Conservation (phyloP, 2,797 vertebrate genomes). For the Hephaestus fuliginosus region DNA sequence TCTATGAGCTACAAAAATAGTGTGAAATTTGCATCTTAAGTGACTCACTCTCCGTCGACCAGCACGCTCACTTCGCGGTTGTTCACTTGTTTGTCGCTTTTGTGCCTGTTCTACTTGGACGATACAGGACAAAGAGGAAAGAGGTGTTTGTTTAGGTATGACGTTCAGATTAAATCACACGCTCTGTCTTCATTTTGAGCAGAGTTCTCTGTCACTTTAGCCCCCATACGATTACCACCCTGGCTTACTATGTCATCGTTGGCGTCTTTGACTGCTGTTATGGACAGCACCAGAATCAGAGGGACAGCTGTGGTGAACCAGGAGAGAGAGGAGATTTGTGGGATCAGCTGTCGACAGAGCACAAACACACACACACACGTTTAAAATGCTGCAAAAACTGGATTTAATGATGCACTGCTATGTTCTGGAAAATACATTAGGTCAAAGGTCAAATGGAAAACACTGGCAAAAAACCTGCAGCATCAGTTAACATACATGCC, state of each 20-base stretch:
- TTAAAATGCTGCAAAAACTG: too few species aligned
- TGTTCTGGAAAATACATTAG: neutral
- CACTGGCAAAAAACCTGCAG: neutral
- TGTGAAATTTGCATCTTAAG: neutral
- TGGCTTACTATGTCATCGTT: slow-evolving; percentile 90
- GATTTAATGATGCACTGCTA: neutral
- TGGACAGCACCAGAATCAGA: slow-evolving; percentile 89
- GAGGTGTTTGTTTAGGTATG: neutral
- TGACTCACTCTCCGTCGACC: slow-evolving; percentile 90
- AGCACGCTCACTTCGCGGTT: slow-evolving; percentile 91
- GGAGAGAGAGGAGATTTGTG: slow-evolving; percentile 92
- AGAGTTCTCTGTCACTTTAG: neutral
- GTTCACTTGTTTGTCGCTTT: slow-evolving; percentile 93
- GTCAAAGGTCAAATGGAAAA: neutral
- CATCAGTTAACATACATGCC: neutral
- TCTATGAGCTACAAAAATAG: neutral
- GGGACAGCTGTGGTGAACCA: slow-evolving; percentile 95
- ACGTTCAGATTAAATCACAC: neutral
- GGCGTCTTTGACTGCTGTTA: slow-evolving; percentile 93
- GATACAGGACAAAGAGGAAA: slow-evolving; percentile 29
- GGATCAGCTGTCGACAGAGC: slow-evolving; percentile 88
- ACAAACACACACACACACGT: slow-evolving; percentile 19
- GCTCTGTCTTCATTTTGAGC: neutral
- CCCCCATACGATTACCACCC: neutral
- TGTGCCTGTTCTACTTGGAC: slow-evolving; percentile 89